Base-by-base conservation (phyloP, 2,888 invertebrate genomes). In the Uloborus plumipes region DNA sequence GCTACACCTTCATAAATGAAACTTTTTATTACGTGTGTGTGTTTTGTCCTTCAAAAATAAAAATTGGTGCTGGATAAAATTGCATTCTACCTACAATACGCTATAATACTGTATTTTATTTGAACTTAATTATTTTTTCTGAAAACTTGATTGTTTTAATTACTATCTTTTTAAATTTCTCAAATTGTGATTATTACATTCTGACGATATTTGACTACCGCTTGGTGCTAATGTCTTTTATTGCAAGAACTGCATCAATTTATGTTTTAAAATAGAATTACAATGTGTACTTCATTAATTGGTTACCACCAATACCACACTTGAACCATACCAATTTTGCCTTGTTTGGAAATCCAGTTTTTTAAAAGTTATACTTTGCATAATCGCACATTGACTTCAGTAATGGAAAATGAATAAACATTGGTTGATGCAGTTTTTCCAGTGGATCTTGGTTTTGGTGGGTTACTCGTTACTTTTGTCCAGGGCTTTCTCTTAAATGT, bases 241-340 rank as follows among this genome's bases (percentile, higher is more conserved):
- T 58, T n/a, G 77, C 77, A 77, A 77, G 77, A 77, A 77, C 77
- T 77, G 77, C 77, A 64, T 64, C 77, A 77, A 20, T 47, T 55
- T 62, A 71, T 77, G 65, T 62, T 31, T 59, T 9, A 14, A 22
- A 18, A 18, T 59, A 59, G 15, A 58, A 58, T 58, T n/a, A 20
- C n/a, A n/a, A 53, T 53, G 15, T 2, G 6, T 15, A 15, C 3
- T n/a, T 16, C 3, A 53, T 9, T 58, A 20, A 20, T n/a, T 9
- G 7, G 4, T 58, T 1, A 58, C 20, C 2, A 58, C 2, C 13
- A n/a, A n/a, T n/a, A n/a, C n/a, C n/a, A n/a, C n/a, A n/a, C n/a
- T n/a, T 58, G 13, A 13, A 3, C 1, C 7, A 58, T 58, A 9
- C 22, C 16, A 6, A n/a, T n/a, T n/a, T 55, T 11, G 18, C 14